These are phyloP conservation scores for Xiphophorus birchmanni DNA, from an alignment of 2,797 vertebrate genomes.

Conservation along the genomic window DNA sequence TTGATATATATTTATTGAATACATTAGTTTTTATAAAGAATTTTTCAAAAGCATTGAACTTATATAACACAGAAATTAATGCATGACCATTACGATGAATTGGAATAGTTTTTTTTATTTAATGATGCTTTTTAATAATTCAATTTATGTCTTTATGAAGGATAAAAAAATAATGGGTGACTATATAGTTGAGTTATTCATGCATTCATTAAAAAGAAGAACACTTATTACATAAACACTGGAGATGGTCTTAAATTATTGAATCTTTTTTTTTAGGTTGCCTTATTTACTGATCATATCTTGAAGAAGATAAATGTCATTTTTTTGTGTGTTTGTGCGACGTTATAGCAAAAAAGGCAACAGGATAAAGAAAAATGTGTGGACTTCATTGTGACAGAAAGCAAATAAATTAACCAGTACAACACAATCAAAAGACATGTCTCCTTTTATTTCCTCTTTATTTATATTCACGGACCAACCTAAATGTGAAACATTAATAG, in stretches of 20 bases:
- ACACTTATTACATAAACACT: slow-evolving; percentile 16
- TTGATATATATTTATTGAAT: slow-evolving; percentile 79
- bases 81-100: slow-evolving; percentile 45
- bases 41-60: slow-evolving; percentile 50
- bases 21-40: slow-evolving; percentile 74
- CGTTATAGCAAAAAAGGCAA: slow-evolving; percentile 42
- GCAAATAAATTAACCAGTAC: slow-evolving; percentile 68
- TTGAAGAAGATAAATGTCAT: slow-evolving; percentile 13
- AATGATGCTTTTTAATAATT: slow-evolving; percentile 12
- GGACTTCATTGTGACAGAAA: slow-evolving; percentile 48
- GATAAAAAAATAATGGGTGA: slow-evolving; percentile 3
- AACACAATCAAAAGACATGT: slow-evolving; percentile 34
- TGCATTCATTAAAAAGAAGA: slow-evolving; percentile 25
- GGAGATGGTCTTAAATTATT: slow-evolving; percentile 14
- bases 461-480: slow-evolving; percentile 1
- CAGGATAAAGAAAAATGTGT: slow-evolving; percentile 18
- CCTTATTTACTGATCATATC: slow-evolving; percentile 50
- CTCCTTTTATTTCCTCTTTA: slow-evolving; percentile 13
- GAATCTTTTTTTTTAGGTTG: slow-evolving; percentile 26
- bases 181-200: neutral
- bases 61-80: slow-evolving; percentile 48
- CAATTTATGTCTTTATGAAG: slow-evolving; percentile 9
- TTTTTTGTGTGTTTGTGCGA: slow-evolving; percentile 19
- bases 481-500: neutral
- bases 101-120: slow-evolving; percentile 9